Evolutionary conservation across 2,797 vertebrate species (phyloP), one percentile per base, ranked within the genome.

Genomic region (Champsocephalus esox): DNA sequence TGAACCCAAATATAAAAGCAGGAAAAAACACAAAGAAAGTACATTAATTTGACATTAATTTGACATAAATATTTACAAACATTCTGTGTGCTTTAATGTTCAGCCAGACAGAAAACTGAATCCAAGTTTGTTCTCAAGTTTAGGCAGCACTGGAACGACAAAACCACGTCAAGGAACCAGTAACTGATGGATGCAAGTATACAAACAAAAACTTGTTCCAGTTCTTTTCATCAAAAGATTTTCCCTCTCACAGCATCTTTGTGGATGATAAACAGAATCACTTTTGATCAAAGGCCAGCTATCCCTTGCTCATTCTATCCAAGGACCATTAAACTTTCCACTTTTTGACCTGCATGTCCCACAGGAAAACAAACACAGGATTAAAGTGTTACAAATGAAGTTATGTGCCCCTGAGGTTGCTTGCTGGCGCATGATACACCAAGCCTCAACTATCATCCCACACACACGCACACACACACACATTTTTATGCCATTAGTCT

Each of bases 351-450:
- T 77, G 73, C 49, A 13, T 57, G 74, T 91, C 90, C 81, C 83
- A 86, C 69, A 78, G 83, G 86, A 92, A 93, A 90, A 90, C 75
- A 90, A 91, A 91, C 91, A 84, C 57, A 77, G 86, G 87, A 90
- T 86, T 88, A 82, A 87, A 89, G 86, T 83, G 87, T 89, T 90
- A 80, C 38, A 14, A 28, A 86, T 84, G 75, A 85, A 91, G 90
- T 88, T 92, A 86, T 93, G 92, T 89, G 80, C 87, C 91, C 85
- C 41, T 34, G 50, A 84, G 88, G 71, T 70, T 89, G 49, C 50
- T 60, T 82, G 81, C 86, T 83, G 75, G 66, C 32, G 28, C 76
- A 83, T 57, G 81, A 87, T 72, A 84, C 77, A 82, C 72, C 62
- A 68, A 82, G 71, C 69, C 75, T 78, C 64, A 55, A 66, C 69